phyloP scores from a whole-genome alignment of 2,797 vertebrate species.

The Tarsius wallacei region DNA sequence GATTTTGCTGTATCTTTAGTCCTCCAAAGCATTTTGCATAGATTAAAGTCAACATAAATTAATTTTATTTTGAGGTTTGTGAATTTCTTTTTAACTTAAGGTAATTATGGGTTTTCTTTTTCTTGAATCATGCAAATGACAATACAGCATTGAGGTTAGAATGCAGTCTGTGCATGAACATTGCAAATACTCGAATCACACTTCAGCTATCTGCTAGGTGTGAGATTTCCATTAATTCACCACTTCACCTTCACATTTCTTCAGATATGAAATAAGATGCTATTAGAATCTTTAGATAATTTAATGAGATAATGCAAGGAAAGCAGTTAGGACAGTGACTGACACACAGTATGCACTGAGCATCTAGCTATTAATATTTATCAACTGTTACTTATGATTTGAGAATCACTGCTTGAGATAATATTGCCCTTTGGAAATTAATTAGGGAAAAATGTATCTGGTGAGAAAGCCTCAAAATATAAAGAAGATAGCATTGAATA shows the following conservation, averaged over 20 bases:
- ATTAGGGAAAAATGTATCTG: background rate
- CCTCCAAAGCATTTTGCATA: background rate
- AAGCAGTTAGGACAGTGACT: background rate
- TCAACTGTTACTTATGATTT: background rate
- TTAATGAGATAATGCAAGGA: background rate
- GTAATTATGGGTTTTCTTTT: background rate
- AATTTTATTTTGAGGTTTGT: slow-evolving; percentile 55
- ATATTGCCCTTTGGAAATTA: slow-evolving; percentile 12
- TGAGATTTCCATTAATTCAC: background rate
- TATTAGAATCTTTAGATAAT: slow-evolving; percentile 14
- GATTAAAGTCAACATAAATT: background rate
- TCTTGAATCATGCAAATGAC: background rate
- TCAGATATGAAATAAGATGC: background rate
- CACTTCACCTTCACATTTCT: background rate
- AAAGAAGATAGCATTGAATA: background rate
- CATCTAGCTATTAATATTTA: slow-evolving; percentile 10
- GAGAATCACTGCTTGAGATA: background rate
- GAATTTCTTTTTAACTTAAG: background rate
- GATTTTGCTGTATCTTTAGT: background rate
- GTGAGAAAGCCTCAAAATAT: background rate
- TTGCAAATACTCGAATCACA: background rate
- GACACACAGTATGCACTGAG: background rate
- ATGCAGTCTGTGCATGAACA: background rate
- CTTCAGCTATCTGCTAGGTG: background rate
- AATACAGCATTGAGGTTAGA: background rate